Conservation (phyloP, 2,888 invertebrate genomes). For the Macrophya alboannulata region DNA sequence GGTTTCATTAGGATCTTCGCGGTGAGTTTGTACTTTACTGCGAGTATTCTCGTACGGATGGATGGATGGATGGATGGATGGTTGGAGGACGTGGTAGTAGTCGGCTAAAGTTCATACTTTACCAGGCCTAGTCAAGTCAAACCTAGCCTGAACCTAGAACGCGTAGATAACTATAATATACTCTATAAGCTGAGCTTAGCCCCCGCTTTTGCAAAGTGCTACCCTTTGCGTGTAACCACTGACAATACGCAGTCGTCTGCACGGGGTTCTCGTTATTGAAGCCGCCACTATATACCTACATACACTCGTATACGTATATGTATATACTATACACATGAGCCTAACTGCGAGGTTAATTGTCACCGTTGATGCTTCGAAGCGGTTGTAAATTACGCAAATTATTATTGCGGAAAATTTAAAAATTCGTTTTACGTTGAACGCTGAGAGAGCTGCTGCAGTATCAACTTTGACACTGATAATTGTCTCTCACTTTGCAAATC, state of each 20-base stretch:
- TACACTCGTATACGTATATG: too few species aligned
- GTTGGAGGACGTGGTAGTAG: not conserved
- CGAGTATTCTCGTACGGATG: not conserved
- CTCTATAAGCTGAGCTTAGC: constrained; percentile 36
- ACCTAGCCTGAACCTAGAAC: not conserved
- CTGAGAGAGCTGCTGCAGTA: not conserved
- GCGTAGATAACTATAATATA: constrained; percentile 20
- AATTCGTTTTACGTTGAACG: not conserved
- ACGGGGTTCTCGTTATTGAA: constrained; percentile 45
- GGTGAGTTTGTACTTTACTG: constrained; percentile 24
- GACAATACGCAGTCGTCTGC: constrained; percentile 40
- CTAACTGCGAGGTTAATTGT: constrained; percentile 33
- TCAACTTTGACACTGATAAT: constrained; percentile 1
- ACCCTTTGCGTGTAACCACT: constrained; percentile 52
- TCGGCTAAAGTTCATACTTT: constrained; percentile 12
- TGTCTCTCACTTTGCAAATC: not conserved
- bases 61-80: not conserved
- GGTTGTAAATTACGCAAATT: constrained; percentile 43
- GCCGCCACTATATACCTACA: not conserved
- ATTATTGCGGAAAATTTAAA: not conserved
- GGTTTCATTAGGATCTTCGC: constrained; percentile 51
- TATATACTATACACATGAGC: not conserved
- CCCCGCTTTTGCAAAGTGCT: constrained; percentile 36
- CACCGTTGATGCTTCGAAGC: not conserved
- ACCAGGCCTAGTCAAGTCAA: not conserved